These are phyloP conservation scores for Habropoda laboriosa DNA, from an alignment of 1,140 invertebrate species.

Conservation along the genomic window DNA sequence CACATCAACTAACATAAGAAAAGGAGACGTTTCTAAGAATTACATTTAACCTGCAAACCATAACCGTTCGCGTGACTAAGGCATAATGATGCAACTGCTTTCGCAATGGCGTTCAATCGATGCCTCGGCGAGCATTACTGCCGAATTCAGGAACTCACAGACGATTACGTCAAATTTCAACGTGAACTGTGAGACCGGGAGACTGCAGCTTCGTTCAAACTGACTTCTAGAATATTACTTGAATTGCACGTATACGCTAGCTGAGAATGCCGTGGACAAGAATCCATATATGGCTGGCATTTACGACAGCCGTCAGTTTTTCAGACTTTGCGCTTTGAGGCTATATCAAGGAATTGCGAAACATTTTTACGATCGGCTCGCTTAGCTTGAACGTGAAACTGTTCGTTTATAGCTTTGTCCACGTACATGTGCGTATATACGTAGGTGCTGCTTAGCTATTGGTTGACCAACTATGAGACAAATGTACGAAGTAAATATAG, in stretches of 20 bases:
- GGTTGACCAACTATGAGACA: background rate
- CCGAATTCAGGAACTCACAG: conserved; percentile 38
- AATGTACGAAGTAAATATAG: too few species aligned
- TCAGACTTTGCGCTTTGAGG: conserved; percentile 46
- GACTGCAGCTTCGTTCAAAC: background rate
- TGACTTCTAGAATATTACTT: conserved; percentile 38
- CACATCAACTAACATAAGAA: background rate
- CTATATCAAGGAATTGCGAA: conserved; percentile 52
- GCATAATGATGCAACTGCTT: conserved; percentile 49
- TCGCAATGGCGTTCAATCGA: conserved; percentile 52
- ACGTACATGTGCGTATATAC: background rate
- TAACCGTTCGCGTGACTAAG: background rate
- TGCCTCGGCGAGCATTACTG: conserved; percentile 3
- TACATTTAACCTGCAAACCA: background rate
- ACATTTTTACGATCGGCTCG: conserved; percentile 50
- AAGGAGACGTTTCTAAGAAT: conserved; percentile 18
- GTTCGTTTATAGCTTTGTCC: background rate
- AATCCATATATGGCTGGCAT: conserved; percentile 61
- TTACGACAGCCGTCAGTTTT: conserved; percentile 55
- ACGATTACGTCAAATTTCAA: conserved; percentile 36
- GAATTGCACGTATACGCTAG: conserved; percentile 9
- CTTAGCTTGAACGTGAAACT: conserved; percentile 11
- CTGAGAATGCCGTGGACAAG: conserved; percentile 43
- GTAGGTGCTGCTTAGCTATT: background rate
- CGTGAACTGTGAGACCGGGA: background rate